Evolutionary conservation across 2,113 vertebrate genomes (phyloP).

Genomic region (Macroglossus sobrinus): DNA sequence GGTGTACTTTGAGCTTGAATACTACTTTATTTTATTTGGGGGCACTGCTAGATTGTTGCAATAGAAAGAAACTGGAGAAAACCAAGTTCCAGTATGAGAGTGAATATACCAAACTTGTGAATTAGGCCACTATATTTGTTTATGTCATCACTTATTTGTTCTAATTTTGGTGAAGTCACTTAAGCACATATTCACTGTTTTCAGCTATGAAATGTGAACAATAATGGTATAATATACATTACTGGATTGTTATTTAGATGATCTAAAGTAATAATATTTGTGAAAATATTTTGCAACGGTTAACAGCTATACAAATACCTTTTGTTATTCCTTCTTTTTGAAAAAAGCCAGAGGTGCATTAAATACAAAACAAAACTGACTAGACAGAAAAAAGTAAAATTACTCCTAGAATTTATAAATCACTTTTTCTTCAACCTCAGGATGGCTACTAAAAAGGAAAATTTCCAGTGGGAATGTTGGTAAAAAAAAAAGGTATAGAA

Average conservation of each 20-base stretch:
- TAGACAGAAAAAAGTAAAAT: background rate
- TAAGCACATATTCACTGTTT: background rate
- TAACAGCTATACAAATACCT: background rate
- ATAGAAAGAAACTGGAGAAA: background rate
- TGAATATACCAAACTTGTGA: background rate
- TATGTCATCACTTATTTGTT: background rate
- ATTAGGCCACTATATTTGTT: background rate
- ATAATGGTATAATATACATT: background rate
- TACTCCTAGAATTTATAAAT: slow-evolving; percentile 6
- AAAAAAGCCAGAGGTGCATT: slow-evolving; percentile 11
- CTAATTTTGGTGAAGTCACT: background rate
- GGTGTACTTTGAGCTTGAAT: background rate
- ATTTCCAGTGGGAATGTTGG: background rate
- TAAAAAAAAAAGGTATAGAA: slow-evolving; percentile 31
- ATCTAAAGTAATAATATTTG: background rate
- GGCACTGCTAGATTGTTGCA: background rate
- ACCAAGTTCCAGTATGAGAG: background rate
- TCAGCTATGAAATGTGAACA: background rate
- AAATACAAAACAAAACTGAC: background rate
- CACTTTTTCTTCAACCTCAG: slow-evolving; percentile 31
- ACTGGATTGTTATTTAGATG: background rate
- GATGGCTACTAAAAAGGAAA: slow-evolving; percentile 20
- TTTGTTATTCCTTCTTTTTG: background rate
- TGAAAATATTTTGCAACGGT: slow-evolving; percentile 30
- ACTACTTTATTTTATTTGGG: background rate